Conservation (phyloP, 2,113 vertebrate genomes). For the Cyrtonyx montezumae region DNA sequence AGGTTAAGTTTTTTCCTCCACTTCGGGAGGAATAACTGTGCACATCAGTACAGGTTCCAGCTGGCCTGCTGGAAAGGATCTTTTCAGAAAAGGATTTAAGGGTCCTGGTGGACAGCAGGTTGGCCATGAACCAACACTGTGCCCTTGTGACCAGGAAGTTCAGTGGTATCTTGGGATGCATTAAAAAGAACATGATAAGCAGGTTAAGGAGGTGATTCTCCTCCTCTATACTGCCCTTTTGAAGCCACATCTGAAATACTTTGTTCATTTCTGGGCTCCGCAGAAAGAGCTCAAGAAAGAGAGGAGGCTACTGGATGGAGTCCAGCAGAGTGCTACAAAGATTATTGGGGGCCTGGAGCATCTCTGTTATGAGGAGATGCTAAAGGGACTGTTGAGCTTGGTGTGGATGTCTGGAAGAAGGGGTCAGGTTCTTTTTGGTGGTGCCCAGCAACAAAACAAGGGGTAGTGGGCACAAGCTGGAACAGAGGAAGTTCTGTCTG, state of each 20-base stretch:
- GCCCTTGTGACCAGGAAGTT: no score
- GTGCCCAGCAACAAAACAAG: not conserved
- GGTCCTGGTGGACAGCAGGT: no score
- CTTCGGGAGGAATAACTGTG: no score
- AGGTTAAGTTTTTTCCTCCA: no score
- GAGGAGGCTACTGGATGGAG: not conserved
- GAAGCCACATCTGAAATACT: not conserved
- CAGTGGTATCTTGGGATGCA: no score
- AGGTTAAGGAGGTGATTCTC: no score
- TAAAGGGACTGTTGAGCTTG: not conserved
- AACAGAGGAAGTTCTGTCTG: not conserved
- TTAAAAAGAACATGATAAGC: no score
- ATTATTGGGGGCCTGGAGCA: not conserved
- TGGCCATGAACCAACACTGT: no score
- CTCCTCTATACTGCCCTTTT: no score
- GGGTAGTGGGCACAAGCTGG: not conserved
- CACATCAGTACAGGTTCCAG: no score
- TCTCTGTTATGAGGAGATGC: not conserved
- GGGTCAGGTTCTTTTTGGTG: not conserved
- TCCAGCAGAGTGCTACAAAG: not conserved
- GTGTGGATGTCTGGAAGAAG: not conserved
- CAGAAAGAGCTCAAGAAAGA: not conserved
- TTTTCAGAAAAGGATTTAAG: no score
- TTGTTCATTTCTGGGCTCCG: not conserved
- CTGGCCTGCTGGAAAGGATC: no score